Base-by-base conservation (phyloP, 2,797 vertebrate species). In the Aythya fuligula region DNA sequence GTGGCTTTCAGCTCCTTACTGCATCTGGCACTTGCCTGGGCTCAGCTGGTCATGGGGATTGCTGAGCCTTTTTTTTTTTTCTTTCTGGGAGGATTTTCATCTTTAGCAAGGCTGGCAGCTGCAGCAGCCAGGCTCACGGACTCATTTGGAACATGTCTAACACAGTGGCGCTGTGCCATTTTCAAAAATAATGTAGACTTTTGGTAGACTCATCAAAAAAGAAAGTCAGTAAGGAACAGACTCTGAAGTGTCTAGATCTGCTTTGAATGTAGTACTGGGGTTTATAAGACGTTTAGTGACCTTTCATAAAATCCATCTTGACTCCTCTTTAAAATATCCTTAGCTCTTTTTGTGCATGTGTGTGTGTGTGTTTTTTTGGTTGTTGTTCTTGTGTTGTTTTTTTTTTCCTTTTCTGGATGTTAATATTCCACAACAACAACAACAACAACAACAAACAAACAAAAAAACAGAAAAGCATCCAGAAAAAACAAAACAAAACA, bases 361-460 rank as follows among this genome's bases (percentile, higher is more conserved):
- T 22, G 21, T 49, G 47, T 13, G 45, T 47, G 11, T 12, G 4
- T 49, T 24, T 49, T 49, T 49, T 49, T 49, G 22, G 11, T 13
- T 49, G 10, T 24, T 49, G 21, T 49, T 49, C 21, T 49, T 49
- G 47, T 41, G 18, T 45, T 45, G 43, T 20, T 2, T 7, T 19
- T 49, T 51, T 38, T 39, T 76, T 36, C 8, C 30, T 32, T 64
- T 60, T 4, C 17, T 56, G 16, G 75, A 83, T 18, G 2, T 4
- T 27, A 38, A 28, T 1, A 0, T 36, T 24, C 18, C 30, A 25
- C 8, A 19, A 7, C 3, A 9, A 3, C 8, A 57, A 25, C 8
- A 19, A 7, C 3, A 9, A 3, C 8, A 57, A 90, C 17, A 57
- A 90, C 11, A 38, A 62, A 36, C 45, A 47, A 22, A 27, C 34